A percentile compares a stretch with the other conserved stretches of the same genome.
phyloP scores from a whole-genome alignment of 2,797 vertebrate species.

The Etheostoma perlongum region DNA sequence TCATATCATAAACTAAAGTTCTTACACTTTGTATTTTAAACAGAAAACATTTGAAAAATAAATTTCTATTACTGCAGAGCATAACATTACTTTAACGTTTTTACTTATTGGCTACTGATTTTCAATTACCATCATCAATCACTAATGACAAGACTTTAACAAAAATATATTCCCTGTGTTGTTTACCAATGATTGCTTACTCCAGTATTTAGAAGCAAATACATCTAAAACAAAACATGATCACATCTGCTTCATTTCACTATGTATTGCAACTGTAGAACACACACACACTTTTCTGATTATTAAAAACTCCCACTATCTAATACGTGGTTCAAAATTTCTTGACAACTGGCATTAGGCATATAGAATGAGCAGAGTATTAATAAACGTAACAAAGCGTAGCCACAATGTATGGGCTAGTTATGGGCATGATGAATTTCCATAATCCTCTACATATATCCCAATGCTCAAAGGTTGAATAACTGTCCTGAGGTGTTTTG shows the following conservation, averaged over 20 bases:
- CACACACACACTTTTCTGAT: too few species aligned
- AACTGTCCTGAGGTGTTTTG: conserved; percentile 23
- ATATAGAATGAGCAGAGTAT: not conserved
- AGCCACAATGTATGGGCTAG: not conserved
- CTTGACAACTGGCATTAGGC: not conserved
- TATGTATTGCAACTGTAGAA: too few species aligned
- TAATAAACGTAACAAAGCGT: not conserved
- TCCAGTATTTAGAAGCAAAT: not conserved
- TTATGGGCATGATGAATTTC: not conserved
- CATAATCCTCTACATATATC: conserved; percentile 32
- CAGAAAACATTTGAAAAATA: too few species aligned
- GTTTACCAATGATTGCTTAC: not conserved
- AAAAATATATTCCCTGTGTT: not conserved
- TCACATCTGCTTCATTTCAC: too few species aligned
- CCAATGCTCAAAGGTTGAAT: conserved; percentile 21
- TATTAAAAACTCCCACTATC: not conserved
- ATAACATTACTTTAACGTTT: too few species aligned
- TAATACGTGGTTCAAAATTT: not conserved
- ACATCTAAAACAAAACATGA: not conserved
- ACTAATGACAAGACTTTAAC: not conserved
- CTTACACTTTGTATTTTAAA: too few species aligned
- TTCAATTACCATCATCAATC: not conserved
- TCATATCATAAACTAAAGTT: not conserved
- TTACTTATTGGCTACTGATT: not conserved
- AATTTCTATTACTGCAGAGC: too few species aligned